phyloP scores from a whole-genome alignment of 2,113 vertebrate genomes.

The Abramis brama region DNA sequence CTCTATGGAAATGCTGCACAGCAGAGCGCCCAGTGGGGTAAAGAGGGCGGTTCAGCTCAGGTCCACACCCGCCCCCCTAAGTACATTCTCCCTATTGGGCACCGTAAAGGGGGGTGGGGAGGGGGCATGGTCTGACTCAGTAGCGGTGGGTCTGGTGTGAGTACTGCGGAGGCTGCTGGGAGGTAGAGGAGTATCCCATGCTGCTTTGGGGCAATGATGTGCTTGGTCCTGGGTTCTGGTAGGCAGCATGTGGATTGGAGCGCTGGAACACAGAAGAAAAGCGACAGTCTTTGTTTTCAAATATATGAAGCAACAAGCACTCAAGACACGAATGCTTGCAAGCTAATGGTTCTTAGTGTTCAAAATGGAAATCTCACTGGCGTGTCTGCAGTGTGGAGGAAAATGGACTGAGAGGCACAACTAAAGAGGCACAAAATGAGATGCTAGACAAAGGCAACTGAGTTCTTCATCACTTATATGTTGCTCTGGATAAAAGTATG shows the following conservation, averaged over 20 bases:
- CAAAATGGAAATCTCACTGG: no score
- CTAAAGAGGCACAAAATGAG: no score
- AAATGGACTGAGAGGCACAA: no score
- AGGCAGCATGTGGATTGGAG: conserved; percentile 99
- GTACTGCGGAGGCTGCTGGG: conserved; percentile 99
- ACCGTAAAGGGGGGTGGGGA: conserved; percentile 43
- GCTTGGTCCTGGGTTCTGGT: conserved; percentile 99
- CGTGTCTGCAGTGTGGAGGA: no score
- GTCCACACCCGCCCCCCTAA: conserved; percentile 64
- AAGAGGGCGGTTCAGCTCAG: conserved; percentile 35
- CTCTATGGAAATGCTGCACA: conserved; percentile 79
- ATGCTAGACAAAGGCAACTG: no score
- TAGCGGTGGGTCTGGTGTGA: conserved; percentile 98
- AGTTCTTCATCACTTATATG: no score
- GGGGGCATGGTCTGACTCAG: conserved; percentile 77
- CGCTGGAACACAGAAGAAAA: conserved; percentile 77
- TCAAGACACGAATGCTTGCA: neutral
- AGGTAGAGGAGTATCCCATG: conserved; percentile 99
- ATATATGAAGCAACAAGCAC: neutral
- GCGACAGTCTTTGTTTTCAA: neutral
- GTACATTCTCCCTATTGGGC: conserved; percentile 75
- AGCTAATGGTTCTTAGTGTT: no score
- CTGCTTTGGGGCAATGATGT: conserved; percentile 99
- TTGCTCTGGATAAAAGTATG: no score
- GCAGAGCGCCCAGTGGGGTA: conserved; percentile 54